Conservation (phyloP, 1,140 invertebrate genomes). For the Teleopsis dalmanni region DNA sequence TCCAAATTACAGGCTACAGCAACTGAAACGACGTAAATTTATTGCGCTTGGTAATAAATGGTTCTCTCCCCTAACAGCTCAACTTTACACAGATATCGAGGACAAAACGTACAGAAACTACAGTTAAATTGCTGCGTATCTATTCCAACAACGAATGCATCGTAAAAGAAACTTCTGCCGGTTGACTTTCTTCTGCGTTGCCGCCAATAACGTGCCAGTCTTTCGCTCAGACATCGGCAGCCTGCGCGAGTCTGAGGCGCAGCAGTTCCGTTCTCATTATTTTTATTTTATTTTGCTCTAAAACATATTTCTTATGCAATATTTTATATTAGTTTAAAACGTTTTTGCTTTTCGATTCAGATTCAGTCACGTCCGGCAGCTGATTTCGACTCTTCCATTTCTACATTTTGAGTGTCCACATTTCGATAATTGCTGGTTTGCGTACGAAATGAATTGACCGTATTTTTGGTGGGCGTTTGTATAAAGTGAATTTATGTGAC, state of each 20-base stretch:
- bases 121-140: background rate
- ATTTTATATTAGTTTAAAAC: too few relatives aligned
- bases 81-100: background rate
- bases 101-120: background rate
- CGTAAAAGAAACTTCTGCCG: background rate
- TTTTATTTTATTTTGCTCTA: background rate
- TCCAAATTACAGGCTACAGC: background rate
- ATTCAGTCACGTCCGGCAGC: constrained; percentile 2
- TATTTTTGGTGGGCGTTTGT: constrained; percentile 36
- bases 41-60: too few relatives aligned
- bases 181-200: background rate
- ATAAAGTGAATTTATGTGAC: constrained; percentile 16
- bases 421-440: constrained; percentile 40
- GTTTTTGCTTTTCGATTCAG: too few relatives aligned
- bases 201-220: background rate
- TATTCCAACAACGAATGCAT: background rate
- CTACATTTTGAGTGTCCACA: constrained; percentile 41
- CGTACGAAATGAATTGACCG: constrained; percentile 33
- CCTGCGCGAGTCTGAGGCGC: background rate
- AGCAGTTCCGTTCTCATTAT: background rate
- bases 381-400: constrained; percentile 19
- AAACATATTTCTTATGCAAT: too few relatives aligned
- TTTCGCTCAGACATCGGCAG: background rate
- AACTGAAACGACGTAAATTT: too few relatives aligned
- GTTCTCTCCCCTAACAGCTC: background rate